Percentiles rank a stretch among this genome's conserved stretches.
Conservation (phyloP, 2,797 vertebrate genomes). For the Xyrichtys novacula region DNA sequence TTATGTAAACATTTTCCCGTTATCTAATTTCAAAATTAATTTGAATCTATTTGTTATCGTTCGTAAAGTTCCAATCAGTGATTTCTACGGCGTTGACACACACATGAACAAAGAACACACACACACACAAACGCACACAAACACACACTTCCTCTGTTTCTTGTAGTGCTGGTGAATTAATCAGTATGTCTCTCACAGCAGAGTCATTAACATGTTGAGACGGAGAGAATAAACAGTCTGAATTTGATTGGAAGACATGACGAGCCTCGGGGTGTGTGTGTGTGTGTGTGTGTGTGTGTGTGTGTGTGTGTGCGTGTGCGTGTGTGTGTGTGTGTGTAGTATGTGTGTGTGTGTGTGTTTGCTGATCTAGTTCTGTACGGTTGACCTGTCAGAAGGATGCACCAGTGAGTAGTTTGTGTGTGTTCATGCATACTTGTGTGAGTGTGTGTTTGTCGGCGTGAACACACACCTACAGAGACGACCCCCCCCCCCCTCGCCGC, state of each 20-base stretch:
- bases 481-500: slow-evolving; percentile 8
- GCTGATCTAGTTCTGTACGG: slow-evolving; percentile 35
- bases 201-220: slow-evolving; percentile 66
- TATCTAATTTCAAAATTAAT: no score
- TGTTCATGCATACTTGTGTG: neutral
- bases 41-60: no score
- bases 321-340: slow-evolving; percentile 9
- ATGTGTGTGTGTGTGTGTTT: neutral
- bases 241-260: slow-evolving; percentile 53
- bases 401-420: slow-evolving; percentile 14
- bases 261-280: slow-evolving; percentile 36
- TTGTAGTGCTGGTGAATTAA: slow-evolving; percentile 17
- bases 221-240: slow-evolving; percentile 65
- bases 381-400: slow-evolving; percentile 40
- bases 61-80: no score
- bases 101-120: neutral
- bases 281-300: slow-evolving; percentile 28
- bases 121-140: slow-evolving; percentile 11
- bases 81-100: no score
- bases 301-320: slow-evolving; percentile 9
- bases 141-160: neutral
- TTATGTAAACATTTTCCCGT: no score
- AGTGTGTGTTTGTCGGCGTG: slow-evolving; percentile 11
- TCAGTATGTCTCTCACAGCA: slow-evolving; percentile 61
- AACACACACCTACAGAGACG: neutral